These are phyloP conservation scores for Helicoverpa armigera DNA, from an alignment of 1,140 invertebrate genomes.

Conservation along the genomic window DNA sequence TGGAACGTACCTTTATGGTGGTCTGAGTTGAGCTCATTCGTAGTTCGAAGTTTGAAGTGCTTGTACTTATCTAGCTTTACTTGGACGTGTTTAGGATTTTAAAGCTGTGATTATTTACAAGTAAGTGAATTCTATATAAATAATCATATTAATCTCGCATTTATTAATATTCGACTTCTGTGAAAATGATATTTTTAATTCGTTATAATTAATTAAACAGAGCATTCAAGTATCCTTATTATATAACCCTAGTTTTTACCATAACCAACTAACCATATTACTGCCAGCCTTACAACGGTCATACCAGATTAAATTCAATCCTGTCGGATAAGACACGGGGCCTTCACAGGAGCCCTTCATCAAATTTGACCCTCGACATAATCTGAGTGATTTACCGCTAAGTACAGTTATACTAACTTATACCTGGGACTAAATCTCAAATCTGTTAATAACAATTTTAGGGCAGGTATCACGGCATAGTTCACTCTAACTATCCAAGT, in stretches of 20 bases:
- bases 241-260: no score
- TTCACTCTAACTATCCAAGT: constrained; percentile 49
- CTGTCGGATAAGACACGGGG: constrained; percentile 5
- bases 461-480: constrained; percentile 28
- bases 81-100: background rate
- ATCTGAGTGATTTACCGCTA: background rate
- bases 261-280: no score
- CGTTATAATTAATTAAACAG: no score
- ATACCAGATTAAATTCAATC: constrained; percentile 1
- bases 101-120: no score
- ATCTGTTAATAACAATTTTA: constrained; percentile 27
- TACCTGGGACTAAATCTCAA: constrained; percentile 8
- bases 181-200: no score
- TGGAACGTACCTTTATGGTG: background rate
- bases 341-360: background rate
- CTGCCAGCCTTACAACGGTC: background rate
- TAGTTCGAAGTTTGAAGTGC: background rate
- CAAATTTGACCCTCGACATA: constrained; percentile 3
- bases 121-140: no score
- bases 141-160: no score
- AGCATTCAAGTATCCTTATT: no score
- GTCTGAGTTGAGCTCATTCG: background rate
- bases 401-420: background rate
- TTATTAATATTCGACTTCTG: no score
- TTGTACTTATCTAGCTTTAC: no score